Evolutionary conservation across 2,797 vertebrate genomes (phyloP).

Genomic region (Brachyalestes nurse): DNA sequence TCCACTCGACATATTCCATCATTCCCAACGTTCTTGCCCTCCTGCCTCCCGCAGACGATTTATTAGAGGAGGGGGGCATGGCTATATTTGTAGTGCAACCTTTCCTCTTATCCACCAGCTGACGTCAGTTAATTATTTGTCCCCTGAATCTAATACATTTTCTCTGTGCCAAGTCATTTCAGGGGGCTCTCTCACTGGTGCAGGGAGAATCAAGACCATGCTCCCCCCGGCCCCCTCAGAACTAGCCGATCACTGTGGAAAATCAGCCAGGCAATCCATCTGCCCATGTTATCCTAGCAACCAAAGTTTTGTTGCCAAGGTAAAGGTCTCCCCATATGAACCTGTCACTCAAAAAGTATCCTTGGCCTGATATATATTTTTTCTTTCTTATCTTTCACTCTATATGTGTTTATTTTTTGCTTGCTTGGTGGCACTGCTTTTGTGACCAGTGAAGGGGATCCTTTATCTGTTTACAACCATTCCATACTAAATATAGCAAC

Average conservation of each 20-base stretch:
- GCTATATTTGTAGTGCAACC: constrained; percentile 84
- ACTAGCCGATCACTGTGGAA: constrained; percentile 75
- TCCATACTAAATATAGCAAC: constrained; percentile 61
- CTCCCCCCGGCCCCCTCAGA: constrained; percentile 56
- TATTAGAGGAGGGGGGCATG: constrained; percentile 68
- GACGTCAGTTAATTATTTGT: constrained; percentile 88
- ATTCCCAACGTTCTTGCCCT: constrained; percentile 68
- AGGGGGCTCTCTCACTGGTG: constrained; percentile 70
- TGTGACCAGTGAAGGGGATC: constrained; percentile 49
- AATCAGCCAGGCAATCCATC: constrained; percentile 80
- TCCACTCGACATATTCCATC: constrained; percentile 73
- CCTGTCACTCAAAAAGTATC: constrained; percentile 82
- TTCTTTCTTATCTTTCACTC: constrained; percentile 38
- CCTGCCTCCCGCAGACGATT: constrained; percentile 67
- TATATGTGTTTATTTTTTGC: constrained; percentile 35
- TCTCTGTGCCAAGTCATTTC: constrained; percentile 79
- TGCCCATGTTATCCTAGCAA: constrained; percentile 90
- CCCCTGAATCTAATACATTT: constrained; percentile 87
- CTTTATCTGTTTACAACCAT: constrained; percentile 66
- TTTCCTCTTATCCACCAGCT: constrained; percentile 79
- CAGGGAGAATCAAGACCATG: constrained; percentile 72
- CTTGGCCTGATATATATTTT: constrained; percentile 33
- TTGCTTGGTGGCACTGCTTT: constrained; percentile 32
- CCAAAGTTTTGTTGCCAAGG: constrained; percentile 82
- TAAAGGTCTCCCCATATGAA: constrained; percentile 84